Conservation (phyloP, 2,888 invertebrate genomes). For the Stratiomys singularior region DNA sequence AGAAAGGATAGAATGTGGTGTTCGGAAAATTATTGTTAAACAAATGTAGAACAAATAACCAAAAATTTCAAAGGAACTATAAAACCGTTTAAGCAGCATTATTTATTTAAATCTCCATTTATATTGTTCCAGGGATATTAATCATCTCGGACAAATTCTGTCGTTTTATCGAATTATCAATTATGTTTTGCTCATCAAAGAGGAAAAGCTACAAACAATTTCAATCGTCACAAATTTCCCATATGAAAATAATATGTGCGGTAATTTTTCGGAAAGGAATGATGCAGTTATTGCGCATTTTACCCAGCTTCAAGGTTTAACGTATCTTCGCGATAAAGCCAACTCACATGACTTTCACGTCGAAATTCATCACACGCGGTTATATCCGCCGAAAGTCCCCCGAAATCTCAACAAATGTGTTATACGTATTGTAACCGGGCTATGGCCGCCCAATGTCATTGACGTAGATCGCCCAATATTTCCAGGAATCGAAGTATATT, state of each 20-base stretch:
- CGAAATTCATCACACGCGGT: not conserved
- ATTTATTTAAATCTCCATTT: not conserved
- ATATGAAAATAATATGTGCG: conserved; percentile 45
- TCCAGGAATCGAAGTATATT: conserved; percentile 50
- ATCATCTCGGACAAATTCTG: not conserved
- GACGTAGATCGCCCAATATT: conserved; percentile 34
- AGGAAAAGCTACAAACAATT: not conserved
- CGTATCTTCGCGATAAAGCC: not conserved
- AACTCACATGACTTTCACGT: conserved; percentile 13
- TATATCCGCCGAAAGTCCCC: conserved; percentile 48
- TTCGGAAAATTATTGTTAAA: too few relatives aligned
- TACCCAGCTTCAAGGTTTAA: conserved; percentile 1
- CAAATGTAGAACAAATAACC: too few relatives aligned
- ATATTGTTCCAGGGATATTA: not conserved
- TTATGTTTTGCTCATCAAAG: conserved; percentile 40
- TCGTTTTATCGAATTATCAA: conserved; percentile 33
- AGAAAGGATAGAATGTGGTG: too few relatives aligned
- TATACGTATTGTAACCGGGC: conserved; percentile 47
- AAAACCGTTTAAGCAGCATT: too few relatives aligned
- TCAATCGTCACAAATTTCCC: conserved; percentile 44
- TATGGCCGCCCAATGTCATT: conserved; percentile 50
- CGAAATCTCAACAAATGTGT: conserved; percentile 38
- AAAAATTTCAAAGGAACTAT: not conserved
- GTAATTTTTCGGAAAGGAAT: conserved; percentile 43
- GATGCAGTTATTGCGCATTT: conserved; percentile 29